Conservation (phyloP, 2,797 vertebrate genomes). For the Eupleurogrammus muticus region DNA sequence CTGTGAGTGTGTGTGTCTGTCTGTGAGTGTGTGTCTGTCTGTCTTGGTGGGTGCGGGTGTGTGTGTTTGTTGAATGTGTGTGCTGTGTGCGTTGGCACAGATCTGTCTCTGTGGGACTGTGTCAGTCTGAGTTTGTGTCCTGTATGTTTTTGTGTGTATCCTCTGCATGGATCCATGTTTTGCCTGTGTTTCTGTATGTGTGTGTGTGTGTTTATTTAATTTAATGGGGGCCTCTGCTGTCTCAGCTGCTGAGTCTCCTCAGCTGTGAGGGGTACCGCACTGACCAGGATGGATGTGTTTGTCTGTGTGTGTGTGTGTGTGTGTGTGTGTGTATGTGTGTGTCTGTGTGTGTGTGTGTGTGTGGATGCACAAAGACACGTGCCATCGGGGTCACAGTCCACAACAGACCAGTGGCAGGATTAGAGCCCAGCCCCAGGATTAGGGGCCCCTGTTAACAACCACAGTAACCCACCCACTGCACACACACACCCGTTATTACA, state of each 20-base stretch:
- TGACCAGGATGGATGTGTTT: conserved; percentile 15
- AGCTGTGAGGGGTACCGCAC: conserved; percentile 68
- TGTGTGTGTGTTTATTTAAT: conserved; percentile 47
- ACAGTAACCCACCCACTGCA: conserved; percentile 52
- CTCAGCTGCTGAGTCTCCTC: conserved; percentile 79
- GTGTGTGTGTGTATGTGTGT: conserved; percentile 11
- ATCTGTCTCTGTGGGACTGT: conserved; percentile 47
- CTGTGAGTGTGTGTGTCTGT: conserved; percentile 53
- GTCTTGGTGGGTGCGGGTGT: conserved; percentile 49
- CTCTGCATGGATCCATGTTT: conserved; percentile 14
- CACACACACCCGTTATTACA: conserved; percentile 25
- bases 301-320: conserved; percentile 16
- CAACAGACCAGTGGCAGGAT: conserved; percentile 75
- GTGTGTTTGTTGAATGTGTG: conserved; percentile 47
- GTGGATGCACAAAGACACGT: conserved; percentile 66
- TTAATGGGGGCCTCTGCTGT: conserved; percentile 58
- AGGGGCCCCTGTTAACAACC: conserved; percentile 79
- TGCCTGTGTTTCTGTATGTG: conserved; percentile 23
- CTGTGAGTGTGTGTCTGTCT: conserved; percentile 43
- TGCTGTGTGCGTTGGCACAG: conserved; percentile 46
- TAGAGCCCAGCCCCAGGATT: conserved; percentile 78
- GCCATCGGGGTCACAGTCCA: conserved; percentile 78
- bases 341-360: conserved; percentile 18
- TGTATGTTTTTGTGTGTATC: conserved; percentile 35
- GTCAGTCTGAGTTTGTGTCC: conserved; percentile 51